These are phyloP conservation scores for Eolophus roseicapilla DNA, from an alignment of 2,113 vertebrate genomes.

Conservation along the genomic window DNA sequence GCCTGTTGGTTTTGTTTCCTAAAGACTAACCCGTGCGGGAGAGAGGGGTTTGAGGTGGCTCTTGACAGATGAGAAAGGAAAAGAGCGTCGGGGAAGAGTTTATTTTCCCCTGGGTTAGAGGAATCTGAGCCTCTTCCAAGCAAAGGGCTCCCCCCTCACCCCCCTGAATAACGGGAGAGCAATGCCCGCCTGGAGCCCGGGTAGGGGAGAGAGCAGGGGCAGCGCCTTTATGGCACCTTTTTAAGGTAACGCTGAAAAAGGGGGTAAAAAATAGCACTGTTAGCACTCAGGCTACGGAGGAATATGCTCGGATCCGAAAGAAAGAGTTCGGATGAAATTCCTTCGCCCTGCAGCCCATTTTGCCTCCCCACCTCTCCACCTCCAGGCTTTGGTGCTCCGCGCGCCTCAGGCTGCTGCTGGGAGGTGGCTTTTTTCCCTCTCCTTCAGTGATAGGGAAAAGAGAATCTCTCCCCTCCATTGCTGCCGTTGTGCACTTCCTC, in stretches of 20 bases:
- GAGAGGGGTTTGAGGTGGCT: neutral
- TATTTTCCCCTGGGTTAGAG: neutral
- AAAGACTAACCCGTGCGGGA: neutral
- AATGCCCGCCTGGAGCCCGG: too few species aligned
- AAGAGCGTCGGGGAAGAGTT: neutral
- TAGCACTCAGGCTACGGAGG: neutral
- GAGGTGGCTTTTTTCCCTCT: neutral
- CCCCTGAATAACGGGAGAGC: neutral
- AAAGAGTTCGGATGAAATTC: neutral
- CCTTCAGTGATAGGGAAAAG: rapidly evolving
- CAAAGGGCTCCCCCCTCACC: neutral
- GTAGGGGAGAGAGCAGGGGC: neutral
- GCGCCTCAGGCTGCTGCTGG: neutral
- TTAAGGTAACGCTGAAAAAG: neutral
- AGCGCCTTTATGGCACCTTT: neutral
- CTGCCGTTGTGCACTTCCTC: neutral
- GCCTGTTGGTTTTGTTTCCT: neutral
- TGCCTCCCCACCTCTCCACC: neutral
- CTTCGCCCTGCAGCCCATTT: neutral
- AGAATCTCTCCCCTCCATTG: rapidly evolving
- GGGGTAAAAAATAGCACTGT: neutral
- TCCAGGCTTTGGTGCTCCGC: neutral
- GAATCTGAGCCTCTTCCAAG: neutral
- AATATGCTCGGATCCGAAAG: neutral
- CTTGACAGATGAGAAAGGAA: neutral